Evolutionary conservation across 2,113 vertebrate species (phyloP).

Genomic region (Pongo pygmaeus): DNA sequence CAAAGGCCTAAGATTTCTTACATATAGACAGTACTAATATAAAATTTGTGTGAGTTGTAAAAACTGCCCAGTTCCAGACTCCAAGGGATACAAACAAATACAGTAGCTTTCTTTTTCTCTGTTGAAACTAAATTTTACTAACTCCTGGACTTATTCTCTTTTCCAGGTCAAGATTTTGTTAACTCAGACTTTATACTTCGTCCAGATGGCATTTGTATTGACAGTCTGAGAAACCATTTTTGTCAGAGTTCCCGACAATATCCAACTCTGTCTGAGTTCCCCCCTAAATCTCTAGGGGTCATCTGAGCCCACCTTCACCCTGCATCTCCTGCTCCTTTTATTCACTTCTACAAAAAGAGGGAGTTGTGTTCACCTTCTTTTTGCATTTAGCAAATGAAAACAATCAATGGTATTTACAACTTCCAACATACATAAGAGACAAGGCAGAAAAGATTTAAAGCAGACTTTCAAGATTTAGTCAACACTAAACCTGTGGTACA

Average conservation of each 20-base stretch:
- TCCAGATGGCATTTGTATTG: conserved; percentile 23
- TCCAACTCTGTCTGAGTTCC: not conserved
- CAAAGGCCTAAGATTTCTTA: not conserved
- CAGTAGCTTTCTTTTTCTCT: not conserved
- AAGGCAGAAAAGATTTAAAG: not conserved
- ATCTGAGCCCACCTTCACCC: not conserved
- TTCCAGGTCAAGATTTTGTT: not conserved
- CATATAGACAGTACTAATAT: not conserved
- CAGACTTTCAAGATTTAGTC: not conserved
- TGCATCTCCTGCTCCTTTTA: not conserved
- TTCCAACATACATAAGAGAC: not conserved
- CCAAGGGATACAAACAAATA: not conserved
- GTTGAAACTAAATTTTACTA: conserved; percentile 25
- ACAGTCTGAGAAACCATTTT: conserved; percentile 9
- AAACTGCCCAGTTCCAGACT: not conserved
- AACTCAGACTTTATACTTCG: not conserved
- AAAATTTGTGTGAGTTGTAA: conserved; percentile 15
- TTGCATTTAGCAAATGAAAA: conserved; percentile 34
- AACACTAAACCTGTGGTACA: conserved; percentile 4
- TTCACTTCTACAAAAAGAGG: not conserved
- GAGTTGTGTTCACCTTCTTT: not conserved
- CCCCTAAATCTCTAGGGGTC: not conserved
- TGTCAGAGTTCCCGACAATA: not conserved
- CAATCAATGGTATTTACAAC: not conserved
- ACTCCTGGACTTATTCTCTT: not conserved